Evolutionary conservation across 2,888 invertebrate species (phyloP), one percentile per base, ranked within the genome.

Genomic region (Megastigmus dorsalis): DNA sequence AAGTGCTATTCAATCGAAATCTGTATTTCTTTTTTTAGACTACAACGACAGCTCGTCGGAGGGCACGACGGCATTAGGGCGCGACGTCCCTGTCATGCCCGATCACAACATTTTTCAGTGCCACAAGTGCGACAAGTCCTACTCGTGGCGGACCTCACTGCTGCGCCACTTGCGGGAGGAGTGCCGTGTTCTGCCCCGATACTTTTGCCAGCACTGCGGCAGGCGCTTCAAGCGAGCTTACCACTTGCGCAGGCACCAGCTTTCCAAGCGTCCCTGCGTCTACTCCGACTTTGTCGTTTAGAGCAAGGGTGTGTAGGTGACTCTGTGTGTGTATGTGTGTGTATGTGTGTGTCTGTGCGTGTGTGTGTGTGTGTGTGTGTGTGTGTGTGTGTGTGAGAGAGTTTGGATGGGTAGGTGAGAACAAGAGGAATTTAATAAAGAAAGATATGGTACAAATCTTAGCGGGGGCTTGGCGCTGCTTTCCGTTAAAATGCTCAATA

Each of bases 131-230:
- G 84, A 84, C 13, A 86, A 83, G 73, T 77, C 78, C 23, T 88
- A 88, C 76, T 81, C 80, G 4, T 83, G 85, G 80, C 86, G 84
- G 57, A 80, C 82, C 10, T 84, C 83, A 7, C 65, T 85, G 60
- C 79, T 79, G 67, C 82, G 85, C 18, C 88, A 86, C 74, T 78
- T 82, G 30, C 78, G 83, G 15, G 80, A 88, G 63, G 77, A 69
- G 28, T 89, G 90, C 73, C 89, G 88, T 6, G 86, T 86, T 65
- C 84, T 86, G 52, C 86, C 88, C 2, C 84, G 84, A 76, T 89
- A 88, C 79, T 79, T 77, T 30, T 89, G 89, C 76, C 80, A 84
- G 6, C 60, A 84, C 18, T 89, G 89, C 78, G 76, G 76, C 33
- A 81, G 82, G 55, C 84, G 83, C 60, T 80, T 83, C 28, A 86